These are phyloP conservation scores for Lycia hirtaria DNA, from an alignment of 2,888 invertebrate species.

Conservation along the genomic window DNA sequence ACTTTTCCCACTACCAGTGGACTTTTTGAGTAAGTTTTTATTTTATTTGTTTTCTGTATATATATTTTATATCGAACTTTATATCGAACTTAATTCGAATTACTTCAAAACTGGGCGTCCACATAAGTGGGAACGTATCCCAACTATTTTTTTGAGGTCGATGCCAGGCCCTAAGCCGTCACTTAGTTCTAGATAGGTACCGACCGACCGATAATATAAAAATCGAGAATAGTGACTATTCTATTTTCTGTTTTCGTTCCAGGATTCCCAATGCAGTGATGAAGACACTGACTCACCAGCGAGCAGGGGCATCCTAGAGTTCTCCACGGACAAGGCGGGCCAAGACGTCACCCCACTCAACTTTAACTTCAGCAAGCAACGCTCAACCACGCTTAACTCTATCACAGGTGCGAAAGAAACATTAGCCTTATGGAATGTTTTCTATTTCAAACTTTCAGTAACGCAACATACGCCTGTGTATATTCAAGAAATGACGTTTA, in stretches of 20 bases:
- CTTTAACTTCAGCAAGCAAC: conserved; percentile 90
- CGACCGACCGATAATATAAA: too few relatives aligned
- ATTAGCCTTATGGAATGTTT: conserved; percentile 48
- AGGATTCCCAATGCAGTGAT: conserved; percentile 82
- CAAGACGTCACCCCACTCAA: conserved; percentile 95
- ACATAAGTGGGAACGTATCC: too few relatives aligned
- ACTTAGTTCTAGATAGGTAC: too few relatives aligned
- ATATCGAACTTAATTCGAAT: too few relatives aligned
- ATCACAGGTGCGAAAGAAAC: conserved; percentile 86
- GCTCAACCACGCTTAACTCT: conserved; percentile 90
- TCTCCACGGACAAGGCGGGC: conserved; percentile 94
- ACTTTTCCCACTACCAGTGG: too few relatives aligned
- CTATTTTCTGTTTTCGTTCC: conserved; percentile 37
- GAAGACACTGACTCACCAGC: conserved; percentile 81
- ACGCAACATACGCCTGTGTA: conserved; percentile 48
- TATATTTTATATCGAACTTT: too few relatives aligned
- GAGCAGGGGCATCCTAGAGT: conserved; percentile 92
- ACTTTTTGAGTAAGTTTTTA: too few relatives aligned
- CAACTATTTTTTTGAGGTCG: too few relatives aligned
- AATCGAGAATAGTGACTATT: too few relatives aligned
- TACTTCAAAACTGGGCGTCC: too few relatives aligned
- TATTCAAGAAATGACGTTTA: conserved; percentile 21
- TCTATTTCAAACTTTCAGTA: conserved; percentile 44
- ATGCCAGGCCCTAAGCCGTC: too few relatives aligned
- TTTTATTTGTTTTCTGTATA: too few relatives aligned